Percentiles rank a stretch among this genome's conserved stretches.
These are phyloP conservation scores for Parthenolecanium corni DNA, from an alignment of 2,888 invertebrate genomes.

Conservation along the genomic window DNA sequence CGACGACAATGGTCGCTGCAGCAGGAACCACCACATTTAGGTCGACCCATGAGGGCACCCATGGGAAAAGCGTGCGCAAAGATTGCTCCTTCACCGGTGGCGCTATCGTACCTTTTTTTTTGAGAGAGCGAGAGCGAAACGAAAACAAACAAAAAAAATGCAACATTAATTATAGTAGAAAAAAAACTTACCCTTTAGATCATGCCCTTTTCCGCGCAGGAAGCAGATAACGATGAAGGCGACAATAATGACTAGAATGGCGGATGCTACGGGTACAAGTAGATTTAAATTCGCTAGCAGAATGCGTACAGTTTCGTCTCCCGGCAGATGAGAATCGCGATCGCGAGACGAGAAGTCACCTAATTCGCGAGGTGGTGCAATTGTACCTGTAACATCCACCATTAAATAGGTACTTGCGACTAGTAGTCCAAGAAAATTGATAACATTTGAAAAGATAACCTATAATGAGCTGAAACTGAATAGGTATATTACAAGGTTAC, in stretches of 20 bases:
- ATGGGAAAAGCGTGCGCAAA: constrained; percentile 49
- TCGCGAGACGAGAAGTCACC: constrained; percentile 50
- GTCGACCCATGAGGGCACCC: constrained; percentile 79
- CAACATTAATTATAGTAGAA: background rate
- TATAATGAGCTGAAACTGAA: too few species aligned
- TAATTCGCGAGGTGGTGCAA: constrained; percentile 79
- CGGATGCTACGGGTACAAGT: constrained; percentile 85
- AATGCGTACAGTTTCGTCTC: constrained; percentile 74
- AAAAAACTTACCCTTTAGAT: constrained; percentile 64
- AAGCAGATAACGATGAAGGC: constrained; percentile 88
- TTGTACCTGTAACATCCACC: constrained; percentile 69
- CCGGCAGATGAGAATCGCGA: constrained; percentile 39
- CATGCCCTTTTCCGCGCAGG: constrained; percentile 69
- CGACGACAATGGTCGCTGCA: constrained; percentile 77
- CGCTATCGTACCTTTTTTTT: constrained; percentile 60
- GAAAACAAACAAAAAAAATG: constrained; percentile 37
- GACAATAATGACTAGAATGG: constrained; percentile 82
- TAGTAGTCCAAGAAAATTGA: too few species aligned
- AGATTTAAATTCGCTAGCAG: constrained; percentile 83
- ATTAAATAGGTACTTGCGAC: background rate
- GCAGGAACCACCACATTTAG: constrained; percentile 83
- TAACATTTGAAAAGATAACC: too few species aligned
- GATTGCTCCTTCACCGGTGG: constrained; percentile 49
- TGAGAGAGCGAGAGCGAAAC: too few species aligned
- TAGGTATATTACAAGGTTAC: too few species aligned